Evolutionary conservation across 2,113 vertebrate species (phyloP).

Genomic region (Eublepharis macularius): DNA sequence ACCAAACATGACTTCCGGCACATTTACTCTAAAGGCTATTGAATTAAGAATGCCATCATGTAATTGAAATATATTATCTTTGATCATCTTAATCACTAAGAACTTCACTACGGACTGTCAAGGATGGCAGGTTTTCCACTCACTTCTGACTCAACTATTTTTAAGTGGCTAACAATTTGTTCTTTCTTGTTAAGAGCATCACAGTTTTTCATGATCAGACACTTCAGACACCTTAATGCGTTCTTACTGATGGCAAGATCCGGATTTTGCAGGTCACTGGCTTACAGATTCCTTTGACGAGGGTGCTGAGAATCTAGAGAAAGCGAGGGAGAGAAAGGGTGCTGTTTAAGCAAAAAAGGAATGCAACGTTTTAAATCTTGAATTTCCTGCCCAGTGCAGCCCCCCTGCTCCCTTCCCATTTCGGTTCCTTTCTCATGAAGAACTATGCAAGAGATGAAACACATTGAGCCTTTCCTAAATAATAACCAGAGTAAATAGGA

Average conservation of each 20-base stretch:
- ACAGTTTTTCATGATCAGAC: neutral
- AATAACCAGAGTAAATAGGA: neutral
- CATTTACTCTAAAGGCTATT: too few species aligned
- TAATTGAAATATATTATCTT: neutral
- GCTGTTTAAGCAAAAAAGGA: neutral
- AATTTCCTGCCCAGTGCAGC: neutral
- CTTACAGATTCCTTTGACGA: constrained; percentile 85
- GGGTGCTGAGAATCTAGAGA: constrained; percentile 86
- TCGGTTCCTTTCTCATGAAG: neutral
- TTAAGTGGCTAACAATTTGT: neutral
- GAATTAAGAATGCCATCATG: too few species aligned
- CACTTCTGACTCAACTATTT: neutral
- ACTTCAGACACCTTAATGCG: neutral
- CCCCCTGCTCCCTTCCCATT: neutral
- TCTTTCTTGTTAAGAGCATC: neutral
- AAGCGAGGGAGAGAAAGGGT: neutral
- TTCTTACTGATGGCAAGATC: constrained; percentile 89
- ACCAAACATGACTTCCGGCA: too few species aligned
- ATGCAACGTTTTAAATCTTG: neutral
- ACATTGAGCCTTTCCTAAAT: neutral
- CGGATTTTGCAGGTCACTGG: constrained; percentile 97
- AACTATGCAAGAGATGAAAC: neutral
- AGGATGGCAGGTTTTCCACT: neutral
- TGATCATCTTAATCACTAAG: neutral
- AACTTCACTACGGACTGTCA: neutral